These are phyloP conservation scores for Corella eumyota DNA, from an alignment of 23 tunicate species.

Conservation along the genomic window DNA sequence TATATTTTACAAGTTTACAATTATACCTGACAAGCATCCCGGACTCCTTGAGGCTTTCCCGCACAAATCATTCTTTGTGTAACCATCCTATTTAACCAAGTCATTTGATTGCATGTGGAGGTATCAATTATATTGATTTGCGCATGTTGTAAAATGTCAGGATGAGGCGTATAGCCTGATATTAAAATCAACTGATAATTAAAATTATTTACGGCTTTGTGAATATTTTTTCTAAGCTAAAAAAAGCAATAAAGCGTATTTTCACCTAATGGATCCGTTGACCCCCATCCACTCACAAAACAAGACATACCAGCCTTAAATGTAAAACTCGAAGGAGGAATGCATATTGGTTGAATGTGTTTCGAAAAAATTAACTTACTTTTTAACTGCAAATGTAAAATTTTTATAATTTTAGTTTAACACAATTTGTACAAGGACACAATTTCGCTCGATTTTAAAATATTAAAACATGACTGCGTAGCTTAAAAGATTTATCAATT, in stretches of 20 bases:
- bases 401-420: background rate
- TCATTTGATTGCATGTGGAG: conserved; percentile 28
- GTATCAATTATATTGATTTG: conserved; percentile 53
- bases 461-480: background rate
- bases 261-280: conserved; percentile 24
- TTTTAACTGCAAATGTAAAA: conserved; percentile 30
- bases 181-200: no score
- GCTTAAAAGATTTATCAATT: background rate
- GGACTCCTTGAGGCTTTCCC: conserved; percentile 55
- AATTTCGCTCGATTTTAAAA: background rate
- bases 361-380: conserved; percentile 10
- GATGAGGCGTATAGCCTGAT: conserved; percentile 22
- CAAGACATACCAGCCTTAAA: conserved; percentile 49
- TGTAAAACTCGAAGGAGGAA: conserved; percentile 31
- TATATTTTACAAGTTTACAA: background rate
- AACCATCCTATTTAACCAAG: conserved; percentile 31
- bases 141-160: conserved; percentile 57
- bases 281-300: conserved; percentile 87
- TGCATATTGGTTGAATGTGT: conserved; percentile 57
- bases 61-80: conserved; percentile 80
- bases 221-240: conserved; percentile 1
- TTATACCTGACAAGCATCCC: conserved; percentile 77
- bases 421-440: background rate
- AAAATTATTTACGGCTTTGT: background rate
- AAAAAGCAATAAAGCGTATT: background rate